These are phyloP conservation scores for Neoarius graeffei DNA, from an alignment of 2,113 vertebrate genomes.

Conservation along the genomic window DNA sequence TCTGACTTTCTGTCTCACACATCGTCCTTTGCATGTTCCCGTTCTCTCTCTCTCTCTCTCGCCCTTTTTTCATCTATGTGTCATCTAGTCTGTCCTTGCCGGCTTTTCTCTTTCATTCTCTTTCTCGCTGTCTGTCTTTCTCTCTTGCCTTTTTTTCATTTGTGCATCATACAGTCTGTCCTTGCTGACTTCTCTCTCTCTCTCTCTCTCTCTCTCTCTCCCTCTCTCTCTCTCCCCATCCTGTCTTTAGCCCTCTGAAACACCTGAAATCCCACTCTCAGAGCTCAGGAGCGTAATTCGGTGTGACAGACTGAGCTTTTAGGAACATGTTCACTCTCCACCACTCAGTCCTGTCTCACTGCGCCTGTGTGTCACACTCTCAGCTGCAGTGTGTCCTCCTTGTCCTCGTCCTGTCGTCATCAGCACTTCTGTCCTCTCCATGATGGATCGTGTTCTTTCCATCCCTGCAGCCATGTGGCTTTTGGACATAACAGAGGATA, in stretches of 20 bases:
- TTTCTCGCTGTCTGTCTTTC: not conserved
- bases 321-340: constrained; percentile 33
- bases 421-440: not conserved
- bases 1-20: not conserved
- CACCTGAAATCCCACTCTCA: constrained; percentile 33
- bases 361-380: constrained; percentile 3
- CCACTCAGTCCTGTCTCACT: not conserved
- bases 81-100: too few species aligned
- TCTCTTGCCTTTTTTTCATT: not conserved
- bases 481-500: not conserved
- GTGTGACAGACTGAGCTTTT: constrained; percentile 46
- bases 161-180: too few species aligned
- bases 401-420: constrained; percentile 14
- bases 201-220: not conserved
- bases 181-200: not conserved
- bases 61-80: too few species aligned
- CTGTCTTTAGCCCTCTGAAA: not conserved
- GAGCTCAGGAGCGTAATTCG: constrained; percentile 32
- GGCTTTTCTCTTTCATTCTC: not conserved
- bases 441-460: not conserved
- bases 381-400: not conserved
- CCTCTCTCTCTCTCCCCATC: not conserved
- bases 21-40: too few species aligned
- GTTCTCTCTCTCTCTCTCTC: not conserved
- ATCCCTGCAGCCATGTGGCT: not conserved